Conservation (phyloP, 1,140 invertebrate genomes). For the Chrysomallon squamiferum region DNA sequence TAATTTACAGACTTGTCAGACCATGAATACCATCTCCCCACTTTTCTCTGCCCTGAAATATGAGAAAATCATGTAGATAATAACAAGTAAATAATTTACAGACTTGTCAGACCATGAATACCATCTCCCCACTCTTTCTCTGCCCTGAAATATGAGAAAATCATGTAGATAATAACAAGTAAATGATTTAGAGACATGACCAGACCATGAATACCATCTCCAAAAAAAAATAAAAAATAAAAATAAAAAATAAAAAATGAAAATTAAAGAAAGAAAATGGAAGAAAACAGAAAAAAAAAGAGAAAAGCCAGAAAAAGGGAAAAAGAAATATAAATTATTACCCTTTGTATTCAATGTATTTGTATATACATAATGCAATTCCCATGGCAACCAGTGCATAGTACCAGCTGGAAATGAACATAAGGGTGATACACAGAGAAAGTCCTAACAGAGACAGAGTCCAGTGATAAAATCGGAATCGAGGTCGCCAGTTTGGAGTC, state of each 20-base stretch:
- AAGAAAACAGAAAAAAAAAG: no score
- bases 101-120: slow-evolving; percentile 93
- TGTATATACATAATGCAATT: slow-evolving; percentile 94
- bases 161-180: not conserved
- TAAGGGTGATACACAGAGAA: slow-evolving; percentile 91
- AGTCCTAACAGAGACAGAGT: slow-evolving; percentile 89
- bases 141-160: slow-evolving; percentile 70
- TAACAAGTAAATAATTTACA: not conserved
- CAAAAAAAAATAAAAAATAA: no score
- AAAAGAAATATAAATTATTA: slow-evolving; percentile 56
- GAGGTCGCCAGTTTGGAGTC: slow-evolving; percentile 96
- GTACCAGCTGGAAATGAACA: slow-evolving; percentile 99
- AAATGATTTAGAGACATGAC: no score
- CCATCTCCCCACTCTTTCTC: slow-evolving; percentile 99
- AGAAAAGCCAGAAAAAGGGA: no score
- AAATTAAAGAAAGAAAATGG: no score
- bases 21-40: slow-evolving; percentile 99
- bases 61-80: not conserved
- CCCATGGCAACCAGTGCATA: slow-evolving; percentile 94
- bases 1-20: no score
- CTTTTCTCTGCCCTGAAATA: slow-evolving; percentile 88
- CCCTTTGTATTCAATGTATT: slow-evolving; percentile 99
- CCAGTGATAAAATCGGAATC: slow-evolving; percentile 98
- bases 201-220: slow-evolving; percentile 95
- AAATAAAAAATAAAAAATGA: no score